Evolutionary conservation across 2,113 vertebrate species (phyloP), one percentile per base, ranked within the genome.

Genomic region (Notothenia rossii): DNA sequence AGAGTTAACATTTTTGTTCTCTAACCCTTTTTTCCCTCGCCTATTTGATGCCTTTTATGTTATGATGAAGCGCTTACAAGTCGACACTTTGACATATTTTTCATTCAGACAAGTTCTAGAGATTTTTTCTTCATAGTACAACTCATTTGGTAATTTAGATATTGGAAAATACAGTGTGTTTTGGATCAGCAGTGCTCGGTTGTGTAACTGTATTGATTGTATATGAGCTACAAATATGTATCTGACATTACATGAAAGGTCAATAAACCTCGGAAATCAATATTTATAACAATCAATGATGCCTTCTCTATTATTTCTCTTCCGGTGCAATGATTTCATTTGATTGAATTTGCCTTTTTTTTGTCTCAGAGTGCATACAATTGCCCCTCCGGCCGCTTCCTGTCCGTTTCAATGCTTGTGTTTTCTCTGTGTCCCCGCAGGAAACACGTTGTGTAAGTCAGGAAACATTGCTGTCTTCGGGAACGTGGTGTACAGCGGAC

Each of bases 381-480:
- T 59, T 22, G 56, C 61, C 69, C 59, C 46, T 43, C 18, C 3
- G 11, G 79, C 82, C 20, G 74, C 77, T 79, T 7, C 78, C 58
- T 75, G 81, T 89, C 84, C 49, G 25, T 86, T 81, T 81, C 43
- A 73, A 29, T 91, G 46, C 17, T 45, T 79, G 56, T 91, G 75
- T 88, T 59, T 17, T 82, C 65, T 83, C 8, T 83, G 59, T 91
- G 81, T 89, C 85, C 79, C 87, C 12, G 54, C 55, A 91, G 91
- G 91, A 92, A 94, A 94, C 92, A 90, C 92, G 73, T 84, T 94
- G 91, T 93, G 91, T 90, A 93, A 94, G 90, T 90, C 92, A 86
- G 93, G 93, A 94, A 93, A 90, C 87, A 88, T 94, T 54, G 92
- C 91, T 59, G 92, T 94, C 88, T 94, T 94, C 66, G 93, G 93